Base-by-base conservation (phyloP, 2,113 vertebrate genomes). In the Tricholaema leucomelas region DNA sequence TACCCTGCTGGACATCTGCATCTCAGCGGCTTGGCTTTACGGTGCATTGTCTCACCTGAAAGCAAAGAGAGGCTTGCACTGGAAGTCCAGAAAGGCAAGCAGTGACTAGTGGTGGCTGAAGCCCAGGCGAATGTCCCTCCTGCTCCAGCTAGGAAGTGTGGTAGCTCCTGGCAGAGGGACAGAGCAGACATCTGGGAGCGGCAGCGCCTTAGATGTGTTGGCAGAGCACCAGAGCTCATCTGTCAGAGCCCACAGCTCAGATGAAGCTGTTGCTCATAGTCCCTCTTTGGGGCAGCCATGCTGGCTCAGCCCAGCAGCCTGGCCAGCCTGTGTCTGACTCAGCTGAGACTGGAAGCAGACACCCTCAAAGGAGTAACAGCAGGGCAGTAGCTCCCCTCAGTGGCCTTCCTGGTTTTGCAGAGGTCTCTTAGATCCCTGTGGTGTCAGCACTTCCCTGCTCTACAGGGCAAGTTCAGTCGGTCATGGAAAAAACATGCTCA, bases 391-490 rank as follows among this genome's bases (percentile, higher is more conserved):
- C 23, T 15, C 12, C 4, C 4, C 46, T 56, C 25, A 17, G 5
- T 0, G 0, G 25, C 2, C 0, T 44, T n/a, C 52, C 35, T 23
- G 46, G 27, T 4, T 81, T 66, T 70, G 27, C 35, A 74, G 73
- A 23, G 19, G 3, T n/a, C 44, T n/a, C 0, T 3, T 12, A 0
- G 2, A 10, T 21, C 33, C 15, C 52, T 8, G 23, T 1, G 14
- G 15, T 12, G 7, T 10, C 31, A 48, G 5, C 2, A 2, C 18
- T 69, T 38, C 59, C 24, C 13, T 1, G 50, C 44, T 46, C 59
- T 55, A 40, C 56, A 50, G 48, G 5, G 56, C 9, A 2, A 64
- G 38, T 46, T 87, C 4, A 3, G 17, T 35, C 25, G 3, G 20
- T 3, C n/a, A n/a, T n/a, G n/a, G n/a, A n/a, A n/a, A n/a, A n/a